These are phyloP conservation scores for Mimas tiliae DNA, from an alignment of 2,888 invertebrate species.

Conservation along the genomic window DNA sequence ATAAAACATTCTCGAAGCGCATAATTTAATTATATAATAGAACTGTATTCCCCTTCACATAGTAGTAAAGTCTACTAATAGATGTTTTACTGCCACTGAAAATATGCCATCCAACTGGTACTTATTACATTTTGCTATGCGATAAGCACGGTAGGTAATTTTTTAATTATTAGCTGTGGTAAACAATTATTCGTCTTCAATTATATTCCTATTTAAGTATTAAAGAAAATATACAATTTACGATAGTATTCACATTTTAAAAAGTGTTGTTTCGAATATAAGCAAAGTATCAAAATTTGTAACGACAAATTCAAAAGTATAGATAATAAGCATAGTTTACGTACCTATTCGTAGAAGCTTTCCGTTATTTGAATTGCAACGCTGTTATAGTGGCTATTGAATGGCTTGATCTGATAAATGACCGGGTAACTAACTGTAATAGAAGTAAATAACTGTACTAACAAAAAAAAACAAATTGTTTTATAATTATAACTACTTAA, in stretches of 20 bases:
- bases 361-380: neutral
- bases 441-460: too few relatives aligned
- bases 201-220: conserved; percentile 25
- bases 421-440: too few relatives aligned
- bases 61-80: too few relatives aligned
- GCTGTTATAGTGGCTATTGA: conserved; percentile 9
- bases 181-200: conserved; percentile 18
- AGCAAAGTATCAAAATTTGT: conserved; percentile 8
- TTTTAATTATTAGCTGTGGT: neutral
- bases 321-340: conserved; percentile 7
- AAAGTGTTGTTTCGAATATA: conserved; percentile 5
- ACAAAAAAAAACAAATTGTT: too few relatives aligned
- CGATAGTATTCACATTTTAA: neutral
- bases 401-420: too few relatives aligned
- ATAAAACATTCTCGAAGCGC: too few relatives aligned
- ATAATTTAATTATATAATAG: too few relatives aligned
- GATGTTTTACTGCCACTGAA: neutral
- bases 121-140: neutral
- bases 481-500: too few relatives aligned
- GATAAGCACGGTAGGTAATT: neutral
- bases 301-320: conserved; percentile 14
- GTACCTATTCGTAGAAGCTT: neutral
- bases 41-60: too few relatives aligned
- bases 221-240: conserved; percentile 15
- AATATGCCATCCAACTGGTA: neutral